phyloP scores from a whole-genome alignment of 2,888 invertebrate species.

The Trachelus troglodyta region DNA sequence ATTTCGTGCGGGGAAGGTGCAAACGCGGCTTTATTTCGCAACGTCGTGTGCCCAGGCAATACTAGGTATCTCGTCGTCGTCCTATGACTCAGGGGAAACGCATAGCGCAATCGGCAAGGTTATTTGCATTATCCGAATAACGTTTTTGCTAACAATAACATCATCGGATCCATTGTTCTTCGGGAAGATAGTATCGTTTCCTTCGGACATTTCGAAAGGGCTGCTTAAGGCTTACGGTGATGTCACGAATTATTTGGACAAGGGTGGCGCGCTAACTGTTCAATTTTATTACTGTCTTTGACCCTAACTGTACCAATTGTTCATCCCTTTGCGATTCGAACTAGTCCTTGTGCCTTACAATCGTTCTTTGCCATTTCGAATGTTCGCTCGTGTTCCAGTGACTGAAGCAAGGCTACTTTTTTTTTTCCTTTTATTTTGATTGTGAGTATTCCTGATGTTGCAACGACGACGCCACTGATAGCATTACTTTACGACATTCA shows the following conservation, averaged over 20 bases:
- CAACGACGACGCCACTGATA: neutral
- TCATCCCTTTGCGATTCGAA: neutral
- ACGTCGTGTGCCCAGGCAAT: slow-evolving; percentile 44
- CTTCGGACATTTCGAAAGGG: neutral
- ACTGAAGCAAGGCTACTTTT: neutral
- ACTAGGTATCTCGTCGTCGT: slow-evolving; percentile 17
- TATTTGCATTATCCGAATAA: slow-evolving; percentile 46
- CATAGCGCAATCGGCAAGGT: slow-evolving; percentile 56
- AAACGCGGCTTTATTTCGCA: slow-evolving; percentile 44
- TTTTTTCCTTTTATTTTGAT: neutral
- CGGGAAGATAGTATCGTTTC: neutral
- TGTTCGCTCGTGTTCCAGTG: neutral
- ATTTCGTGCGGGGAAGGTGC: neutral
- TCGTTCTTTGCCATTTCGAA: neutral
- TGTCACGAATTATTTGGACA: neutral
- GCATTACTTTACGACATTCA: neutral
- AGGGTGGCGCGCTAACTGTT: neutral
- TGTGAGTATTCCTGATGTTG: neutral
- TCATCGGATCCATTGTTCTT: neutral
- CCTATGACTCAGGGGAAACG: slow-evolving; percentile 56
- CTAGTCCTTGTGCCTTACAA: neutral
- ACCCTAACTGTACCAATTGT: neutral
- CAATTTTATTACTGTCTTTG: neutral
- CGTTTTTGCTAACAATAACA: slow-evolving; percentile 31
- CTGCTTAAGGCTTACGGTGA: neutral